Base-by-base conservation (phyloP, 2,113 vertebrate genomes). In the Tor tambroides region DNA sequence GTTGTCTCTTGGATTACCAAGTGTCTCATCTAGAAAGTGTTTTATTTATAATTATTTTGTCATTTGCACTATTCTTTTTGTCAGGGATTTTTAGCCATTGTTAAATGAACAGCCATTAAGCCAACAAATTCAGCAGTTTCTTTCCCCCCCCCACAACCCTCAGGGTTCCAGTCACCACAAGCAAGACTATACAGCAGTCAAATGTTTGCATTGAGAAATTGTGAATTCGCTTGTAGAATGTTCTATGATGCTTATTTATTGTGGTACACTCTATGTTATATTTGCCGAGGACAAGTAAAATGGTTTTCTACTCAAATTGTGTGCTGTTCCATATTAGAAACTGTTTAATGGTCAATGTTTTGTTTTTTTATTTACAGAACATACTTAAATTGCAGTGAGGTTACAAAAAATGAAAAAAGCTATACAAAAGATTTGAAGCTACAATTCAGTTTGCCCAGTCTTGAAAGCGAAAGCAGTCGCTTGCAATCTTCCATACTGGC, bases 401-500 rank as follows among this genome's bases (percentile, higher is more conserved):
- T 23, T 46, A 74, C 10, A 35, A 7, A 4, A 2, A 71, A n/a
- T 61, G 26, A 49, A 6, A 2, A 67, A 43, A 87, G 28, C 26
- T 35, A 81, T 35, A 28, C 23, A 4, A 35, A 4, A 21, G 15
- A 6, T 28, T 10, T 26, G 2, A 43, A 2, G 30, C n/a, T 10
- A 11, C 10, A 71, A 84, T 93, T 96, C 90, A 98, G 91, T 92
- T 97, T 69, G 96, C 95, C 96, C 96, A 98, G 92, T 99, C 97
- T 87, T 99, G 98, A 89, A 99, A 99, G 74, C 98, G 96, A 93
- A 99, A 99, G 93, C 97, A 99, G 91, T 99, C 97, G 77, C 98
- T 99, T 4, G 97, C 97, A 5, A 99, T 99, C 93, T 98, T 99
- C 97, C 98, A 99, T 72, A 99, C 97, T 0, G 95, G 95, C 90